These are phyloP conservation scores for Gobio occitaniae DNA, from an alignment of 2,797 vertebrate species.

Conservation along the genomic window DNA sequence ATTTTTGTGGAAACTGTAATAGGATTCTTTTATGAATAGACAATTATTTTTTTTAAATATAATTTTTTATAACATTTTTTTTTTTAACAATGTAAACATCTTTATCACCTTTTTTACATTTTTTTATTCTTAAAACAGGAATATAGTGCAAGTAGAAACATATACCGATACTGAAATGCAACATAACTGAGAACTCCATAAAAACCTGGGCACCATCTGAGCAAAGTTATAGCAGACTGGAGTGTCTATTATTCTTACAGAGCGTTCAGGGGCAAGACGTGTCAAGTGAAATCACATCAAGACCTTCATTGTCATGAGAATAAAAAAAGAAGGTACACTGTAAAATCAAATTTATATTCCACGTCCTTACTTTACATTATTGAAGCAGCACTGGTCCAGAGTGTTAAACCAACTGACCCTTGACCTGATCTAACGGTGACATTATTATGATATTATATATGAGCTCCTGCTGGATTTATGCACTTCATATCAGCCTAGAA, in stretches of 20 bases:
- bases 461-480: constrained; percentile 76
- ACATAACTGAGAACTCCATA: neutral
- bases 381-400: constrained; percentile 15
- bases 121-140: neutral
- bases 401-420: constrained; percentile 50
- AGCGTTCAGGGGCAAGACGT: neutral
- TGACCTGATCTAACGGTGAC: constrained; percentile 71
- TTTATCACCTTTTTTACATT: neutral
- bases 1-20: neutral
- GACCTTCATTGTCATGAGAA: constrained; percentile 11
- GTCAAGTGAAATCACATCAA: constrained; percentile 30
- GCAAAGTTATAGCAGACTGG: neutral
- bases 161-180: neutral
- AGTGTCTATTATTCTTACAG: constrained; percentile 28
- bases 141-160: neutral
- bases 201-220: neutral
- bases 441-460: constrained; percentile 71
- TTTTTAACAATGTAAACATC: neutral
- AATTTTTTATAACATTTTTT: too few species aligned
- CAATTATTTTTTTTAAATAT: neutral
- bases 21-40: neutral
- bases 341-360: constrained; percentile 18
- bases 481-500: constrained; percentile 71
- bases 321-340: constrained; percentile 4
- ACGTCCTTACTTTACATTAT: constrained; percentile 29